A percentile compares a stretch with the other conserved stretches of the same genome.
These are phyloP conservation scores for Polyergus mexicanus DNA, from an alignment of 1,140 invertebrate species.

Conservation along the genomic window DNA sequence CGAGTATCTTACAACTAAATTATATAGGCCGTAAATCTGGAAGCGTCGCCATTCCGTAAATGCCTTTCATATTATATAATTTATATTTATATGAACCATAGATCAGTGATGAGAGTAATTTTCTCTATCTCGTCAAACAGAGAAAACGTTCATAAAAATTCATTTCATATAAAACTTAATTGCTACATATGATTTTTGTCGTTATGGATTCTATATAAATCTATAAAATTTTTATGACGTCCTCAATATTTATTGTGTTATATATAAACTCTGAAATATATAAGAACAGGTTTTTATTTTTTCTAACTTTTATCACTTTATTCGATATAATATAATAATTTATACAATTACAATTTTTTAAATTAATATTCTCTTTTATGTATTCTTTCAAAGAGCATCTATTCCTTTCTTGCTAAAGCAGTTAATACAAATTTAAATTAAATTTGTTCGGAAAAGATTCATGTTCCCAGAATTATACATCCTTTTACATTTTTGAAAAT, in stretches of 20 bases:
- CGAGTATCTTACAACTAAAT: not conserved
- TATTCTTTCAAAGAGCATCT: not conserved
- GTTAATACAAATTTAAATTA: conserved; percentile 15
- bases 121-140: conserved; percentile 16
- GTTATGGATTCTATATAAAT: not conserved
- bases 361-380: not conserved
- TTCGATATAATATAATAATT: not conserved
- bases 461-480: not conserved
- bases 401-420: not conserved
- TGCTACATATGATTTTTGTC: too few species aligned
- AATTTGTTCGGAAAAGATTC: not conserved
- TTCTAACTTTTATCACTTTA: not conserved
- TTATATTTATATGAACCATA: not conserved
- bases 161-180: not conserved
- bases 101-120: conserved; percentile 32
- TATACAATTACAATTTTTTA: not conserved
- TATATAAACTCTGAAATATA: not conserved
- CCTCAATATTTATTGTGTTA: conserved; percentile 7
- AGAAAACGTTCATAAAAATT: conserved; percentile 16
- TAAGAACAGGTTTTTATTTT: not conserved
- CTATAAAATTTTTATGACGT: not conserved
- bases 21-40: not conserved
- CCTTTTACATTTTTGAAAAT: conserved; percentile 3
- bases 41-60: conserved; percentile 10
- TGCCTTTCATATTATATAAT: not conserved